Conservation (phyloP, 30 jellyfish, hydroid and myxozoan species). For the Aurelia aurita region DNA sequence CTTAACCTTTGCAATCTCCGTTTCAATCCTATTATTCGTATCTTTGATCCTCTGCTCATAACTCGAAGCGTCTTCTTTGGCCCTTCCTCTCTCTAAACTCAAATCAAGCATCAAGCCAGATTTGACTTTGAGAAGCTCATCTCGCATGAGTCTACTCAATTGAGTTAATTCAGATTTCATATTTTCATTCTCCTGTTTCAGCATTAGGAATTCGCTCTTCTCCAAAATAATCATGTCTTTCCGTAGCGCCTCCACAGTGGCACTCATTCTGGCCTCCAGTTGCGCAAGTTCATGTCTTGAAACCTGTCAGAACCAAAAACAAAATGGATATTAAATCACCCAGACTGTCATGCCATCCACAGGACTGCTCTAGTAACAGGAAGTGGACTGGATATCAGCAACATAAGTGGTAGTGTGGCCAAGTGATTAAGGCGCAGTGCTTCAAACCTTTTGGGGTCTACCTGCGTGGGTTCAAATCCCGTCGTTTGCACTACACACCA, state of each 20-base stretch:
- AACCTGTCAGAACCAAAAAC: conserved; percentile 36
- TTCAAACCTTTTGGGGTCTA: too few species aligned
- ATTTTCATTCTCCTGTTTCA: conserved; percentile 75
- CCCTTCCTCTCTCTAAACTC: conserved; percentile 77
- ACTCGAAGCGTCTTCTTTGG: conserved; percentile 58
- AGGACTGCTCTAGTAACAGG: too few species aligned
- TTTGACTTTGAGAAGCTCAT: conserved; percentile 67
- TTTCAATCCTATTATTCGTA: conserved; percentile 80
- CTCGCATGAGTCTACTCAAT: conserved; percentile 47
- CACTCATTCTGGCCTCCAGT: conserved; percentile 68
- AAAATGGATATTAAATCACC: neutral
- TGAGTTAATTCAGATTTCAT: conserved; percentile 63
- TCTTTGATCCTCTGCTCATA: conserved; percentile 77
- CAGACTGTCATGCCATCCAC: too few species aligned
- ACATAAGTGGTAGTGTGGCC: too few species aligned
- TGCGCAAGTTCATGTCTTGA: conserved; percentile 69
- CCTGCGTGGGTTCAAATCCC: too few species aligned
- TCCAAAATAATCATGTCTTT: conserved; percentile 81
- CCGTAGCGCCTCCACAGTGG: conserved; percentile 69
- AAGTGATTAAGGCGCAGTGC: too few species aligned
- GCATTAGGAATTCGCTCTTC: conserved; percentile 73
- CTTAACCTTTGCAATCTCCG: conserved; percentile 76
- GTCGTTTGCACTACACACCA: too few species aligned
- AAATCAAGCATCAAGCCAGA: conserved; percentile 71
- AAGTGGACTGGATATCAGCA: too few species aligned